Percentiles rank a stretch among this genome's conserved stretches.
phyloP scores from a whole-genome alignment of 2,797 vertebrate genomes.

The Spinus pinus region DNA sequence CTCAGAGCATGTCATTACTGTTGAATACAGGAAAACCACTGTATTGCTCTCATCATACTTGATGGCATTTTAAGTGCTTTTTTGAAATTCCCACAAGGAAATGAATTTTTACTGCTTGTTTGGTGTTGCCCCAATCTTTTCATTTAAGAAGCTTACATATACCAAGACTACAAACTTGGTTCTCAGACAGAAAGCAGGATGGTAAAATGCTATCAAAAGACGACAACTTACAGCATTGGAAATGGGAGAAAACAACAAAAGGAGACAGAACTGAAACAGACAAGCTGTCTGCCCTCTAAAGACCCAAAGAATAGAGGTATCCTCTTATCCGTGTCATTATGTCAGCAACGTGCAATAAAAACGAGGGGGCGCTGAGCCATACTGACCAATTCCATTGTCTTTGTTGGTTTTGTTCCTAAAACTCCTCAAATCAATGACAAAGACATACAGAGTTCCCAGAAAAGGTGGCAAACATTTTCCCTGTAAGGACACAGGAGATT shows the following conservation, averaged over 20 bases:
- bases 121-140: neutral
- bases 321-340: neutral
- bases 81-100: neutral
- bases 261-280: neutral
- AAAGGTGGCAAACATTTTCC: neutral
- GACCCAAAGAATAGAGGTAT: neutral
- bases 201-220: neutral
- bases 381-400: neutral
- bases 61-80: neutral
- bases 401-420: neutral
- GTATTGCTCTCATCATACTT: neutral
- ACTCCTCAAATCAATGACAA: neutral
- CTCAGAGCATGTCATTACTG: neutral
- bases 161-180: neutral
- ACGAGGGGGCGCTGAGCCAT: neutral
- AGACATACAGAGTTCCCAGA: neutral
- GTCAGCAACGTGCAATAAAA: neutral
- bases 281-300: neutral
- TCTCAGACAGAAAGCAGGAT: neutral
- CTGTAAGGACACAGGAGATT: neutral
- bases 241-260: neutral
- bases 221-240: neutral
- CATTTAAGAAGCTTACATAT: neutral
- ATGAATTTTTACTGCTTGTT: rapidly evolving
- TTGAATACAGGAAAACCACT: neutral